Evolutionary conservation across 1,140 invertebrate genomes (phyloP), one percentile per base, ranked within the genome.

Genomic region (Drosophila ironensis): DNA sequence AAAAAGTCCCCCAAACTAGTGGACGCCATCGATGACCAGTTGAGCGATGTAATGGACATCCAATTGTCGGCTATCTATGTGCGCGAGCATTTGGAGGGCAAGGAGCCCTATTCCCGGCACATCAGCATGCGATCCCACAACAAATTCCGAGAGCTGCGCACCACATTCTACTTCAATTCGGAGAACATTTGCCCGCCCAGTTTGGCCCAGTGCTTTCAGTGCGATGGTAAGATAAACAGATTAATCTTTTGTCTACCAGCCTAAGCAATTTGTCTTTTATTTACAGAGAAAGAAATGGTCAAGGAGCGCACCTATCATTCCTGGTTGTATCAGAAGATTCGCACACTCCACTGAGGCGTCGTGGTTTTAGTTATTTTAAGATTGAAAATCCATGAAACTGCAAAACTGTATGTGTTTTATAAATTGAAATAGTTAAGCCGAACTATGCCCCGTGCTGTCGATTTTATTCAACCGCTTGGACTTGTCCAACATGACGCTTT

Each of bases 161-260:
- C 75, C 1, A 84, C 80, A 1, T 90, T 90, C 37, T 89, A 80
- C 14, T 90, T 74, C 9, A 84, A 68, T 45, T 38, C 82, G 9
- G 88, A 90, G 17, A 88, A 89, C 28, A 81, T 90, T 48, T 90
- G 80, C 45, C 89, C 89, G 1, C 69, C 87, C 0, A 57, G 72
- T 5, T 38, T 88, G 38, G 42, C 71, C 1, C 54, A 89, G 22
- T 72, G 76, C 42, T 87, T 82, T 37, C 68, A 89, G 35, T 45
- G 46, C 3, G 88, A 89, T 42, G 87, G 87, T 88, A 11, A 44
- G 66, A 9, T 7, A 2, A 28, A 12, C 14, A 12, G 3, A 12
- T 51, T 25, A 3, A 7, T 0, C 4, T 25, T n/a, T 3, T 9
- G 1, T 30, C 6, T 1, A 5, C 6, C 25, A 19, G 9, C 19